Conservation (phyloP, 2,888 invertebrate genomes). For the Caenorhabditis sp. region DNA sequence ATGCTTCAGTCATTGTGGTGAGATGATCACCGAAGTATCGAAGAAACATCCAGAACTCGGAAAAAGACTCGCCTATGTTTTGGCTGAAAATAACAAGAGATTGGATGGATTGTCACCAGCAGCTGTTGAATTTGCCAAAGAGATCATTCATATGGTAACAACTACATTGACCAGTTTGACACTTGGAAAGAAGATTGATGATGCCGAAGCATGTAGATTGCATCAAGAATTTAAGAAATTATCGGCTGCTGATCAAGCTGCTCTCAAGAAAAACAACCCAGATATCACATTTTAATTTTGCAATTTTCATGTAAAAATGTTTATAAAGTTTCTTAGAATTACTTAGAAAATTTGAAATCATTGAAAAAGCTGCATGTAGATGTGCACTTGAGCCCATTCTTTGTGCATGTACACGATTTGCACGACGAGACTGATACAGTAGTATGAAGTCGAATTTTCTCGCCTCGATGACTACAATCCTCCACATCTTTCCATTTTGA, state of each 20-base stretch:
- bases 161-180: conserved; percentile 40
- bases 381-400: conserved; percentile 30
- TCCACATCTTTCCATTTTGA: conserved; percentile 30
- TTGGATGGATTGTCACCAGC: conserved; percentile 43
- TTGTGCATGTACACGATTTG: conserved; percentile 40
- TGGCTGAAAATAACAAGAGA: conserved; percentile 43
- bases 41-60: conserved; percentile 38
- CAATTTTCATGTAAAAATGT: background rate
- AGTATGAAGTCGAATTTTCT: conserved; percentile 17
- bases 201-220: conserved; percentile 26
- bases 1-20: conserved; percentile 47
- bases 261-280: conserved; percentile 43
- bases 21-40: conserved; percentile 45
- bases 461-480: conserved; percentile 11
- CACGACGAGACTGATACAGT: conserved; percentile 30
- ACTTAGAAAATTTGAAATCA: background rate
- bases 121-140: conserved; percentile 39
- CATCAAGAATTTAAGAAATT: conserved; percentile 35
- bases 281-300: conserved; percentile 15
- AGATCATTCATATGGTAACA: conserved; percentile 47
- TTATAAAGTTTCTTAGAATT: background rate
- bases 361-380: background rate
- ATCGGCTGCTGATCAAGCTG: conserved; percentile 35
- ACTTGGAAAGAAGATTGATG: conserved; percentile 26
- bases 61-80: conserved; percentile 32